Evolutionary conservation across 2,113 vertebrate species (phyloP).

Genomic region (Ammospiza caudacuta): DNA sequence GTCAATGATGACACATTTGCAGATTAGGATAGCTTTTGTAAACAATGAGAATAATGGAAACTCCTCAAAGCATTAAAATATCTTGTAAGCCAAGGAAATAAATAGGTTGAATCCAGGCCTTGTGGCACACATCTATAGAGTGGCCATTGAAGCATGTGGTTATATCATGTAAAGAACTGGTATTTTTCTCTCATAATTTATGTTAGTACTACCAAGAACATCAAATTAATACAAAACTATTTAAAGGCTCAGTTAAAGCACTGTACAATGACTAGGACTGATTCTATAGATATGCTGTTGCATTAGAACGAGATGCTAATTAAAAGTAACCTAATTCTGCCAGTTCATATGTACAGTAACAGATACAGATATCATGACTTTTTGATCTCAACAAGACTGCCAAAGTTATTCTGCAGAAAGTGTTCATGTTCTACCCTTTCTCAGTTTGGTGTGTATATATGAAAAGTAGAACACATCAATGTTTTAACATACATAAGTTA

Average conservation of each 20-base stretch:
- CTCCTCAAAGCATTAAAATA: background rate
- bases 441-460: background rate
- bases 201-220: background rate
- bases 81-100: background rate
- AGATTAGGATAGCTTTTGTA: background rate
- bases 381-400: background rate
- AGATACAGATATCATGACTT: background rate
- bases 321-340: background rate
- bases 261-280: background rate
- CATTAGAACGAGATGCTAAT: background rate
- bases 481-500: background rate
- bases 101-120: background rate
- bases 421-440: background rate
- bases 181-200: background rate
- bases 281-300: background rate
- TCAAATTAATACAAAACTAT: background rate
- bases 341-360: background rate
- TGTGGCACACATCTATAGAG: background rate
- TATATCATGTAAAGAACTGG: background rate
- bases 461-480: background rate
- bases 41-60: background rate
- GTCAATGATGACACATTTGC: background rate
- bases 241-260: background rate
- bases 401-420: background rate
- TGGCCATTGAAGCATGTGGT: background rate